Evolutionary conservation across 35 echinoderm and acorn worm species (phyloP).

Genomic region (Acanthaster planci): DNA sequence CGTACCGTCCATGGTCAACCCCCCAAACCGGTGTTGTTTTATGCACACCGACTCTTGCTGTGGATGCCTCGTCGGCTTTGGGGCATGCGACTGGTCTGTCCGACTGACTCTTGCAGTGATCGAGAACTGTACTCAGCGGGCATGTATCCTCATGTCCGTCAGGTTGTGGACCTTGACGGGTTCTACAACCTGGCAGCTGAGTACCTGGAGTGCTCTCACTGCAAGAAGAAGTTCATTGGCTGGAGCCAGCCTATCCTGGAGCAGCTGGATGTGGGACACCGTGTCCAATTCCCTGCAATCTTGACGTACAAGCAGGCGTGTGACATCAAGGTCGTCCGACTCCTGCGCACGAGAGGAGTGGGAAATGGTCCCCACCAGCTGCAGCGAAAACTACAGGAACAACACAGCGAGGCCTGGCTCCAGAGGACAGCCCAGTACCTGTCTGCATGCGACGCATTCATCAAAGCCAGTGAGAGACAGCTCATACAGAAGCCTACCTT

Average conservation of each 20-base stretch:
- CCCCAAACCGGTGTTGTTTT: constrained; percentile 16
- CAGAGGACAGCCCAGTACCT: constrained; percentile 26
- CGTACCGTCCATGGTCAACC: not conserved
- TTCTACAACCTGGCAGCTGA: constrained; percentile 64
- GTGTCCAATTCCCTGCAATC: constrained; percentile 30
- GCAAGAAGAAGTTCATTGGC: constrained; percentile 42
- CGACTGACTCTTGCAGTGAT: constrained; percentile 15
- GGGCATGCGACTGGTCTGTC: constrained; percentile 31
- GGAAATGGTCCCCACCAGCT: constrained; percentile 51
- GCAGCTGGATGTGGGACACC: constrained; percentile 52
- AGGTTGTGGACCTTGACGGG: constrained; percentile 50
- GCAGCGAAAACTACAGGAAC: constrained; percentile 42
- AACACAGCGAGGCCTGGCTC: constrained; percentile 51
- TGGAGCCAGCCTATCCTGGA: constrained; percentile 44
- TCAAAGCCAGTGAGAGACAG: not conserved
- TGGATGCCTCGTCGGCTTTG: constrained; percentile 38
- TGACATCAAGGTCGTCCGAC: constrained; percentile 33
- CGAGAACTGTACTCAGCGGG: constrained; percentile 49
- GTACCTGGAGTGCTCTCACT: constrained; percentile 57
- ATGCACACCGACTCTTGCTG: constrained; percentile 6
- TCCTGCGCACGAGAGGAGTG: constrained; percentile 43
- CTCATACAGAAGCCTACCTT: constrained; percentile 12
- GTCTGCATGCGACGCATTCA: constrained; percentile 11
- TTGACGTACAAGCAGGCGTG: constrained; percentile 65
- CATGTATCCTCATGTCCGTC: constrained; percentile 35